phyloP scores from a whole-genome alignment of 1,140 invertebrate species.

The Triops longicaudatus region DNA sequence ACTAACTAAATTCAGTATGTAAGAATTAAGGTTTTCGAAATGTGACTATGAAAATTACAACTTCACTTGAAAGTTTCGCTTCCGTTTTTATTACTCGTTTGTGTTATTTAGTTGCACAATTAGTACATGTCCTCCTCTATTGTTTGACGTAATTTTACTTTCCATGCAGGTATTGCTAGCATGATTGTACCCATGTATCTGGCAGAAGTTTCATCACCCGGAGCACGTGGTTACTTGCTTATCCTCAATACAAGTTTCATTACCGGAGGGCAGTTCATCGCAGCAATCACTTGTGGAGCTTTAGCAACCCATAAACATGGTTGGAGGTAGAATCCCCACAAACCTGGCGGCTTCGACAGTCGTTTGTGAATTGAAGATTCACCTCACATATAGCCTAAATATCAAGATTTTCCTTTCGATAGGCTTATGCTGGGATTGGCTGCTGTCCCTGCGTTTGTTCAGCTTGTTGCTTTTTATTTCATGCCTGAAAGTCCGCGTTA shows the following conservation, averaged over 20 bases:
- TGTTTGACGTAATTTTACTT: constrained; percentile 25
- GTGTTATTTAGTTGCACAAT: too few relatives aligned
- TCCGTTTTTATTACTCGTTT: too few relatives aligned
- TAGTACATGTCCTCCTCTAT: too few relatives aligned
- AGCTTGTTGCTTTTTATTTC: constrained; percentile 52
- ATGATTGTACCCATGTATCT: constrained; percentile 56
- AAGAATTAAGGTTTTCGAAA: too few relatives aligned
- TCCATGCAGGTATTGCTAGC: constrained; percentile 46
- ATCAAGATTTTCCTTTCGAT: constrained; percentile 26
- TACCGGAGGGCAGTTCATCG: constrained; percentile 50
- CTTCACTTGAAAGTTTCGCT: too few relatives aligned
- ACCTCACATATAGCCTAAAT: background rate
- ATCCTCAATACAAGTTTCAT: constrained; percentile 52
- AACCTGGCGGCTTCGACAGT: too few relatives aligned
- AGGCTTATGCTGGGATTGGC: constrained; percentile 55
- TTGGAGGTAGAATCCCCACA: constrained; percentile 43
- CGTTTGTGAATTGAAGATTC: background rate
- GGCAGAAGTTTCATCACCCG: constrained; percentile 48
- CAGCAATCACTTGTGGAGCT: constrained; percentile 47
- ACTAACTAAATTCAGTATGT: too few relatives aligned
- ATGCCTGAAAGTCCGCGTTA: constrained; percentile 55
- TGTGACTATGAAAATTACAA: too few relatives aligned
- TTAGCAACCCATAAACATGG: constrained; percentile 45
- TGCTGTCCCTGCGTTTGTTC: constrained; percentile 48
- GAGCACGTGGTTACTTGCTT: constrained; percentile 47